A percentile compares a stretch with the other conserved stretches of the same genome.
Evolutionary conservation across 1,140 invertebrate species (phyloP).

Genomic region (Lepidurus arcticus): DNA sequence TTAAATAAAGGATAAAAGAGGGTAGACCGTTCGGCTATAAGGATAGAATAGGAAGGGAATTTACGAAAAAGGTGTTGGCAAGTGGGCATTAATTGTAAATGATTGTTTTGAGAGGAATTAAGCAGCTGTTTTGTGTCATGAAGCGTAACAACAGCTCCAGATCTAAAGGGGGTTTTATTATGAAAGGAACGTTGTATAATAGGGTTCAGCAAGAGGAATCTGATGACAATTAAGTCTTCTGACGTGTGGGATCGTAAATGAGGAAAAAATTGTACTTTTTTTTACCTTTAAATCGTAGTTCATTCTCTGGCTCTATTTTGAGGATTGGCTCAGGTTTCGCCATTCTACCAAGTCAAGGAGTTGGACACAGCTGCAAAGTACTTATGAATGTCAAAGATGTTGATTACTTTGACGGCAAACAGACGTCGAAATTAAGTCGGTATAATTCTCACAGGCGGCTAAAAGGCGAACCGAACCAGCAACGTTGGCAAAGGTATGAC

Average conservation of each 20-base stretch:
- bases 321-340: slow-evolving; percentile 39
- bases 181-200: too few relatives aligned
- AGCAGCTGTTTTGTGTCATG: neutral
- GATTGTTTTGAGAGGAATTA: neutral
- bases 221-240: slow-evolving; percentile 26
- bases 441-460: neutral
- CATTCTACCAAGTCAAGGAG: slow-evolving; percentile 7
- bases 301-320: slow-evolving; percentile 40
- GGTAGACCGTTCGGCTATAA: neutral
- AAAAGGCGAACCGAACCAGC: neutral
- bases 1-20: neutral
- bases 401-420: slow-evolving; percentile 17
- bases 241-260: neutral
- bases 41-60: neutral
- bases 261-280: neutral
- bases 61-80: neutral
- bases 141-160: too few relatives aligned
- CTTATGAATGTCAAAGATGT: neutral
- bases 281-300: slow-evolving; percentile 41
- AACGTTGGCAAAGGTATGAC: neutral
- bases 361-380: neutral
- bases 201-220: neutral
- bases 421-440: slow-evolving; percentile 17
- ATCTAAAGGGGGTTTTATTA: neutral
- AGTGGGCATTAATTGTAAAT: neutral